phyloP scores from a whole-genome alignment of 2,888 invertebrate genomes.

The Spodoptera littoralis region DNA sequence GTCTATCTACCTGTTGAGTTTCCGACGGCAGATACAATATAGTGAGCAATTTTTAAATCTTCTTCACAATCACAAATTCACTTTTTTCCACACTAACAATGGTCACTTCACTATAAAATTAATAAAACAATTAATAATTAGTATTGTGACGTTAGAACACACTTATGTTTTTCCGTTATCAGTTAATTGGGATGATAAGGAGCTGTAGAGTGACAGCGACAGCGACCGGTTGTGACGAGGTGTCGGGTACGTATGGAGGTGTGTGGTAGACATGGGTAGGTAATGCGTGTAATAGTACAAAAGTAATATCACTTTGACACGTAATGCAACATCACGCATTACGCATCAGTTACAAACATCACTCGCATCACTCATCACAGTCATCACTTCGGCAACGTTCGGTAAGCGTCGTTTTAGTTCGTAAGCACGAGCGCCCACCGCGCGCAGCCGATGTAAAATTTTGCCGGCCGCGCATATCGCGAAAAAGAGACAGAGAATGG shows the following conservation, averaged over 20 bases:
- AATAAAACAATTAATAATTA: slow-evolving; percentile 30
- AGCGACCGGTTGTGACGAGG: slow-evolving; percentile 67
- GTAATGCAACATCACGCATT: too few species aligned
- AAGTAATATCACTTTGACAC: too few species aligned
- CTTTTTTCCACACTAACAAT: slow-evolving; percentile 25
- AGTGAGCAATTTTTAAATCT: slow-evolving; percentile 22
- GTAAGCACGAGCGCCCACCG: too few species aligned
- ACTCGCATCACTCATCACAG: too few species aligned
- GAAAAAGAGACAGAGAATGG: too few species aligned
- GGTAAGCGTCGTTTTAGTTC: too few species aligned
- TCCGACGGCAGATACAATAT: slow-evolving; percentile 26
- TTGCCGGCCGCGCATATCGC: too few species aligned
- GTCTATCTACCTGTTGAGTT: slow-evolving; percentile 43
- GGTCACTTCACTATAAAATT: slow-evolving; percentile 32
- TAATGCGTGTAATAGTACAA: too few species aligned
- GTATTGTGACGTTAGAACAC: slow-evolving; percentile 63
- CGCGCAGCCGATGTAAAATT: too few species aligned
- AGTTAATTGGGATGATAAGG: slow-evolving; percentile 73
- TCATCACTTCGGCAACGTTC: too few species aligned
- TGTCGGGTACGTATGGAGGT: slow-evolving; percentile 73
- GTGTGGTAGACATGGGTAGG: too few species aligned
- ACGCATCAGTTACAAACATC: too few species aligned
- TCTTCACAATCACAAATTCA: slow-evolving; percentile 29
- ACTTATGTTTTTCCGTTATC: slow-evolving; percentile 72
- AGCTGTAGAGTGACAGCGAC: slow-evolving; percentile 57